These are phyloP conservation scores for Brachionichthys hirsutus DNA, from an alignment of 2,113 vertebrate genomes.

Conservation along the genomic window DNA sequence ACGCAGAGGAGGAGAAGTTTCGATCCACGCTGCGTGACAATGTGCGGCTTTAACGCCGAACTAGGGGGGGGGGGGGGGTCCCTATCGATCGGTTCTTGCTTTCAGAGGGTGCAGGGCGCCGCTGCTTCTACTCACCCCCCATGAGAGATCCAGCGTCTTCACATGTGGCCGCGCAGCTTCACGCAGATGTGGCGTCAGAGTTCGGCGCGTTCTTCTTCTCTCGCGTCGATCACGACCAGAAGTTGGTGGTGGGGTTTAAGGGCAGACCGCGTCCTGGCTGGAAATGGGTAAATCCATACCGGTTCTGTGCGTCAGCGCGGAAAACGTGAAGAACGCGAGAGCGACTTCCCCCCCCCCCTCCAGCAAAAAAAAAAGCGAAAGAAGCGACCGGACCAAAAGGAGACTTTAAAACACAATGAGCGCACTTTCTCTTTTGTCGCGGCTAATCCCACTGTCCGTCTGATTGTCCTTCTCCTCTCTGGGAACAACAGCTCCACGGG, in stretches of 20 bases:
- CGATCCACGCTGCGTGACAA: no score
- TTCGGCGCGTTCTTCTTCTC: conserved; percentile 8
- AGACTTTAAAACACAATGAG: conserved; percentile 8
- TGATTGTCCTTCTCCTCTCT: conserved; percentile 50
- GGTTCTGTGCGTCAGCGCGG: conserved; percentile 11
- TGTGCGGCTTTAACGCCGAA: background rate
- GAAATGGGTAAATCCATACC: conserved; percentile 64
- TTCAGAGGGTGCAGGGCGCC: conserved; percentile 5
- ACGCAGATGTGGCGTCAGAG: conserved; percentile 17
- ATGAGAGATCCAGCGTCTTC: conserved; percentile 67
- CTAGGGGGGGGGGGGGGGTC: background rate
- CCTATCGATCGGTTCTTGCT: conserved; percentile 35
- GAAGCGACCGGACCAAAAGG: background rate
- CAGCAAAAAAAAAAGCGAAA: background rate
- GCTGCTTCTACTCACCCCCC: conserved; percentile 78
- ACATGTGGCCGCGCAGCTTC: conserved; percentile 44
- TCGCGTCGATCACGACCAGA: conserved; percentile 48
- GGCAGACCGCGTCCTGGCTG: conserved; percentile 38
- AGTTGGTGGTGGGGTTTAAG: conserved; percentile 34
- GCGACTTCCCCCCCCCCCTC: no score
- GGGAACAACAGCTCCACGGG: conserved; percentile 65
- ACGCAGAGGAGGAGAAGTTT: no score
- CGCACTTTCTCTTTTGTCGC: conserved; percentile 57
- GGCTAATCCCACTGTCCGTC: conserved; percentile 39
- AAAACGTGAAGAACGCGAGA: background rate